Base-by-base conservation (phyloP, 2,888 invertebrate genomes). In the Eremobia ochroleuca region DNA sequence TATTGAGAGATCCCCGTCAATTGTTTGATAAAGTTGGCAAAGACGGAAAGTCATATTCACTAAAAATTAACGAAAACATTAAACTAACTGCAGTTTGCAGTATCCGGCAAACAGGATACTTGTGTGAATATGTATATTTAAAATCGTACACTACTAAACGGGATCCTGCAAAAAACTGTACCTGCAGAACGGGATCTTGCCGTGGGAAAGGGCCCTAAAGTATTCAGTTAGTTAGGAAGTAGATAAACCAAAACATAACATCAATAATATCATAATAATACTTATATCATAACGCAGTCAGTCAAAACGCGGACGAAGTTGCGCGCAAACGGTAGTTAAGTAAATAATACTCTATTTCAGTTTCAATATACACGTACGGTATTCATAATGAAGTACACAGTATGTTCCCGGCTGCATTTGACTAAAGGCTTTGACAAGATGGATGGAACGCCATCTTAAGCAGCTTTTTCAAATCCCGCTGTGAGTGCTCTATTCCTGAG, bases 391-490 rank as follows among this genome's bases (percentile, higher is more conserved):
- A 74, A 77, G 68, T 69, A 74, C 52, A 64, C 40, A 62, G 62
- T 55, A 74, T 78, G 59, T 75, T 75, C 40, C 68, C 46, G 40
- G 59, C 46, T 81, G 84, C 76, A 82, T 84, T 76, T 84, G 74
- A 81, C 77, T 85, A 76, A 76, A 77, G 76, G 76, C 81, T 85
- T 79, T 78, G 67, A 76, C 68, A 72, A 55, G 69, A 62, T 77
- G 40, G 81, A 73, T 83, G 65, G 76, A 75, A 62, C 64, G 70
- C 70, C 55, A 77, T 79, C 78, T 81, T 86, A 85, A 86, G 86
- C 86, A 77, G 86, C 85, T 85, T 82, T 85, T 71, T 70, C 71
- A 75, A 84, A 79, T 82, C 82, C 75, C 59, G 69, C 73, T 74
- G 68, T 74, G 64, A 86, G 66, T 76, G 73, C 76, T 78, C 55